A percentile compares a stretch with the other conserved stretches of the same genome.
These are phyloP conservation scores for Pipistrellus nathusii DNA, from an alignment of 2,797 vertebrate species.

Conservation along the genomic window DNA sequence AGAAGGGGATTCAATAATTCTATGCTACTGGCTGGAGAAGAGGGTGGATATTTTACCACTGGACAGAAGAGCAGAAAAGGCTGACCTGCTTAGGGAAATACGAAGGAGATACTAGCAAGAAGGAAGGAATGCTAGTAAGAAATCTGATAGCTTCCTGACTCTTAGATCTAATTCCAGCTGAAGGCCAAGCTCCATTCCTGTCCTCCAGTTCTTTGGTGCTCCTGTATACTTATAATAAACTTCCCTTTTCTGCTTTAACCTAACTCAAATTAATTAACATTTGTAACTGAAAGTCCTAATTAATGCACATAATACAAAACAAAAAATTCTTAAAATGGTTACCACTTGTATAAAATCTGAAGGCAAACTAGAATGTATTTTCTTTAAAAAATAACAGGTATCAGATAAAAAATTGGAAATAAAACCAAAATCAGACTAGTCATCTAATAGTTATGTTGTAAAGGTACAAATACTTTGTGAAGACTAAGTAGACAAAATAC, in stretches of 20 bases:
- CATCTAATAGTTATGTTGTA: background rate
- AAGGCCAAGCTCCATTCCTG: background rate
- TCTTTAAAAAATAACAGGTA: background rate
- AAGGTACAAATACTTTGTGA: slow-evolving; percentile 20
- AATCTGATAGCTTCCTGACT: background rate
- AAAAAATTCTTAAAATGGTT: slow-evolving; percentile 10
- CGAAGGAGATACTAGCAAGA: background rate
- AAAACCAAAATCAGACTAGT: background rate
- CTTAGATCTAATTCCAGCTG: background rate
- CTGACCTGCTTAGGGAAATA: background rate
- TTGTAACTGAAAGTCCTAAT: background rate
- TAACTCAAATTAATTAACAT: slow-evolving; percentile 55
- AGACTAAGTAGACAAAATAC: slow-evolving; percentile 37
- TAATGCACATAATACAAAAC: slow-evolving; percentile 11
- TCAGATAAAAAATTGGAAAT: slow-evolving; percentile 22
- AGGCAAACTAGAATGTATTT: slow-evolving; percentile 26
- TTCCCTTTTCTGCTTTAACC: background rate
- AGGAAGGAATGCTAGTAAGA: background rate
- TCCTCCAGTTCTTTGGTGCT: background rate
- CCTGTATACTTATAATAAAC: background rate
- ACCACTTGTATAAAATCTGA: slow-evolving; percentile 40
- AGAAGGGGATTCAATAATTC: background rate
- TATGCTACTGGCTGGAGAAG: background rate
- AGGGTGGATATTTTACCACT: background rate
- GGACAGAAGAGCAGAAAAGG: slow-evolving; percentile 10